These are phyloP conservation scores for Philotrypesis tridentata DNA, from an alignment of 1,140 invertebrate species.

Conservation along the genomic window DNA sequence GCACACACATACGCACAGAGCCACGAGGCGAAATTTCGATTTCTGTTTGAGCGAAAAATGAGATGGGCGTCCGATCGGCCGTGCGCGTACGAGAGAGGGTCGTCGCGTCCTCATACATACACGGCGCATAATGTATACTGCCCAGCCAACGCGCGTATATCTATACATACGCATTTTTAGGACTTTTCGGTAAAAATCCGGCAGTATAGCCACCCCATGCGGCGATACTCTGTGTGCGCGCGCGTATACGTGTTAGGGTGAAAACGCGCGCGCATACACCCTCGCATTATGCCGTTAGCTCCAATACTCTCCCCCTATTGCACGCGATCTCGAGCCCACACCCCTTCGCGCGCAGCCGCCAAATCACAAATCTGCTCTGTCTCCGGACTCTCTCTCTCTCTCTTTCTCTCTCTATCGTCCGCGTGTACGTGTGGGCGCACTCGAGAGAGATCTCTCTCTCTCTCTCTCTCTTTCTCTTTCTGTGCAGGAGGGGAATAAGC, in stretches of 20 bases:
- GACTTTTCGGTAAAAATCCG: conserved; percentile 46
- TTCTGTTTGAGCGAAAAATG: conserved; percentile 47
- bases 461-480: no score
- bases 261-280: conserved; percentile 46
- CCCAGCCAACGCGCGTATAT: neutral
- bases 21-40: conserved; percentile 38
- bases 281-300: conserved; percentile 50
- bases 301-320: neutral
- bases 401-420: no score
- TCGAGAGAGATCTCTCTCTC: neutral
- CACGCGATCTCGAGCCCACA: conserved; percentile 38
- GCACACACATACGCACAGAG: neutral
- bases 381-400: neutral
- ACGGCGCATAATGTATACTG: no score
- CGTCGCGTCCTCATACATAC: neutral
- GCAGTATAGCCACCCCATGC: conserved; percentile 25
- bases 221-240: neutral
- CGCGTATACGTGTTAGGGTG: no score
- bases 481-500: neutral
- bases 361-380: conserved; percentile 58
- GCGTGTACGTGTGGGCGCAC: neutral
- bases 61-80: conserved; percentile 24
- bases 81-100: neutral
- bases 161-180: conserved; percentile 42
- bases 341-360: conserved; percentile 50